Evolutionary conservation across 2,113 vertebrate species (phyloP).

Genomic region (Xerus inauris): DNA sequence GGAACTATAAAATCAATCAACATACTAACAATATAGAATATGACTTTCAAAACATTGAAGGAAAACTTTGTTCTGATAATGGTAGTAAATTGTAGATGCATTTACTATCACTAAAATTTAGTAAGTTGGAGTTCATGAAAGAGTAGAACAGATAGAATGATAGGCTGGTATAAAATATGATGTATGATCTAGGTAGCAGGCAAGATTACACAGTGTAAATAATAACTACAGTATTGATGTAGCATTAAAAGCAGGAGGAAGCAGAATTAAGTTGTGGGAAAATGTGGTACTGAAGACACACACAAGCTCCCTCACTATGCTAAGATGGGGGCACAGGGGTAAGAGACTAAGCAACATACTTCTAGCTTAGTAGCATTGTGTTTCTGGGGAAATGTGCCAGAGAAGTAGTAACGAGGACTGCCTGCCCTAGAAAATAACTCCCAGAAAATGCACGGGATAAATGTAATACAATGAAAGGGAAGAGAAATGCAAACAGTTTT

Average conservation of each 20-base stretch:
- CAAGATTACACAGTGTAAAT: neutral
- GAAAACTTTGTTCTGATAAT: neutral
- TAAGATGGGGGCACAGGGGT: accelerated
- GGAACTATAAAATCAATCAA: neutral
- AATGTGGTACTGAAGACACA: neutral
- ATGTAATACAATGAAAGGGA: neutral
- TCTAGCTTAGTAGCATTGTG: too few relatives aligned
- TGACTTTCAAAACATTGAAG: neutral
- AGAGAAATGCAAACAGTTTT: neutral
- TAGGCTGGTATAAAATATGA: neutral
- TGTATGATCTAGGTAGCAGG: neutral
- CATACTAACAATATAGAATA: neutral
- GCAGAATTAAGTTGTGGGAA: neutral
- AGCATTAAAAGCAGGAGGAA: neutral
- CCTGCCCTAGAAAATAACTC: too few relatives aligned
- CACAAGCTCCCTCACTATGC: neutral
- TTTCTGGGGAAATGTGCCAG: too few relatives aligned
- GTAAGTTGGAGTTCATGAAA: neutral
- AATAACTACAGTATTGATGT: neutral
- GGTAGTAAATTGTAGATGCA: neutral
- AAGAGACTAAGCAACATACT: too few relatives aligned
- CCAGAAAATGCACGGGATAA: neutral
- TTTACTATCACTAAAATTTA: neutral
- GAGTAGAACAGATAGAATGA: neutral
- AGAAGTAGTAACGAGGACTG: too few relatives aligned